Conservation (phyloP, 2,797 vertebrate genomes). For the Labeo calbasu region DNA sequence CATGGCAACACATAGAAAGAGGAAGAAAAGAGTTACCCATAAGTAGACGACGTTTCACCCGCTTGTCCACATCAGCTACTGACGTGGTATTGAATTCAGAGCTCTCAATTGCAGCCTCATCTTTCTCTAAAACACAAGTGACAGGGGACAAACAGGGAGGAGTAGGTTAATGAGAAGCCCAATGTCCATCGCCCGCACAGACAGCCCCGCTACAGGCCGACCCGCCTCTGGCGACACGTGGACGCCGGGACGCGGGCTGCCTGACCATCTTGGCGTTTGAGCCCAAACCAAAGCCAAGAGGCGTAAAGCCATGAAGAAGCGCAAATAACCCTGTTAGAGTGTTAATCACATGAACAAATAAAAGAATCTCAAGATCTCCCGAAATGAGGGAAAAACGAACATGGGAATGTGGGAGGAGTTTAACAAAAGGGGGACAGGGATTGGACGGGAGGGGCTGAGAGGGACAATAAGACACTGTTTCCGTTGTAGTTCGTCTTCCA, state of each 20-base stretch:
- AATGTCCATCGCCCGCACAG: constrained; percentile 81
- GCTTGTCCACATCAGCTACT: constrained; percentile 99
- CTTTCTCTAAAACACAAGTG: constrained; percentile 99
- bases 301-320: constrained; percentile 83
- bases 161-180: constrained; percentile 98
- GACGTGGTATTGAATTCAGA: constrained; percentile 99
- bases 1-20: constrained; percentile 96
- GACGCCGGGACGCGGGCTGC: constrained; percentile 65
- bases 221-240: constrained; percentile 54
- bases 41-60: constrained; percentile 99
- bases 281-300: constrained; percentile 85
- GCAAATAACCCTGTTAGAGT: constrained; percentile 86
- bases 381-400: constrained; percentile 43
- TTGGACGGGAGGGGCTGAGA: constrained; percentile 52
- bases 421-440: constrained; percentile 17
- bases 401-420: constrained; percentile 42
- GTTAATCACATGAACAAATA: constrained; percentile 77
- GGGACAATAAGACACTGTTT: constrained; percentile 63
- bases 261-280: constrained; percentile 88
- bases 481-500: constrained; percentile 72
- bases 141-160: constrained; percentile 99
- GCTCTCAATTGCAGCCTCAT: constrained; percentile 99
- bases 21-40: constrained; percentile 99
- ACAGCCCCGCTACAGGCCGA: constrained; percentile 59
- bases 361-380: constrained; percentile 56